phyloP scores from a whole-genome alignment of 2,113 vertebrate genomes.

The Phaethornis superciliosus region DNA sequence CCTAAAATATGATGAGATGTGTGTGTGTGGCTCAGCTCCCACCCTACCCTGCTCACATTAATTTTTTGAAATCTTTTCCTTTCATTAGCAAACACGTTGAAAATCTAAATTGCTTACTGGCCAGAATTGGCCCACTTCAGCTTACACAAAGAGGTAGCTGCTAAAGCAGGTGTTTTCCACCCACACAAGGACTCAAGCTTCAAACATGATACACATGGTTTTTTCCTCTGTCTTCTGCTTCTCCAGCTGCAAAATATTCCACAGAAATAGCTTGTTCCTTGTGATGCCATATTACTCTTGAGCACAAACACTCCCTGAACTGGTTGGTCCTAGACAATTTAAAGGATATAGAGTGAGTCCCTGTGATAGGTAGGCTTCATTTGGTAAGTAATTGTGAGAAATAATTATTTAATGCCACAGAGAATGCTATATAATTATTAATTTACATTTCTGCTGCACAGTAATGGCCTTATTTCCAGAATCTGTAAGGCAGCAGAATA shows the following conservation, averaged over 20 bases:
- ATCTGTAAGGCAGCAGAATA: background rate
- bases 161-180: background rate
- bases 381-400: background rate
- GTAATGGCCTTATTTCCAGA: background rate
- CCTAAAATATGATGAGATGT: background rate
- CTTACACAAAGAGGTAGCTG: background rate
- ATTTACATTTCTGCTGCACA: background rate
- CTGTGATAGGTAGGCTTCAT: background rate
- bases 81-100: background rate
- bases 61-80: background rate
- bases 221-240: background rate
- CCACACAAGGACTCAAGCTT: background rate
- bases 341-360: background rate
- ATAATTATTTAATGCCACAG: background rate
- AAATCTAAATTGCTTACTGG: background rate
- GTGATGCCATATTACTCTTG: background rate
- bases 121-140: background rate
- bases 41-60: background rate
- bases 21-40: background rate
- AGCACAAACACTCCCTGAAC: background rate
- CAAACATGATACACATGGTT: background rate
- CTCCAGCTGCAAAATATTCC: background rate
- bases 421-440: background rate
- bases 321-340: background rate
- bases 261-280: background rate